Evolutionary conservation across 2,888 invertebrate genomes (phyloP).

Genomic region (Flabesymbios commensalis): DNA sequence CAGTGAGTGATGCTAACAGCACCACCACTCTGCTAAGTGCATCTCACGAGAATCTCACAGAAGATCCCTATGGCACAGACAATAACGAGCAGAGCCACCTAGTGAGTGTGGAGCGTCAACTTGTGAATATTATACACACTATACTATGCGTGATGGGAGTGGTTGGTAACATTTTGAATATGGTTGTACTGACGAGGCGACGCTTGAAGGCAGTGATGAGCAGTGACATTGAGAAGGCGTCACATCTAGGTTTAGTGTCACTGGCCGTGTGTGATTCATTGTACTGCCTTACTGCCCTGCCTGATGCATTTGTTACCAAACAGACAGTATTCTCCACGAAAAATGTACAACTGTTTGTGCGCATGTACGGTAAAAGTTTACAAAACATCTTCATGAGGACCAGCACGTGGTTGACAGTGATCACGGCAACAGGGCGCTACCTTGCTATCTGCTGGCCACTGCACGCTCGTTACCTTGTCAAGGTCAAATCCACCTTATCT

Average conservation of each 20-base stretch:
- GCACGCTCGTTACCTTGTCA: conserved; percentile 52
- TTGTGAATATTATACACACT: too few species aligned
- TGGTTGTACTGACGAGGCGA: conserved; percentile 52
- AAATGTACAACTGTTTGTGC: conserved; percentile 22
- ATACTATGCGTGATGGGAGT: conserved; percentile 53
- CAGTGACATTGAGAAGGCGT: conserved; percentile 55
- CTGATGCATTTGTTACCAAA: conserved; percentile 43
- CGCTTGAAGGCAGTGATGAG: conserved; percentile 48
- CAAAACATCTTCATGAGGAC: conserved; percentile 56
- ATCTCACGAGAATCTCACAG: too few species aligned
- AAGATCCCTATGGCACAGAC: too few species aligned
- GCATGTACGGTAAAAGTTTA: conserved; percentile 43
- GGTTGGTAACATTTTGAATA: conserved; percentile 51
- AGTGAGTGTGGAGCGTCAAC: too few species aligned
- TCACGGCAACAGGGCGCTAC: conserved; percentile 58
- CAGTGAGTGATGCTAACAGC: too few species aligned
- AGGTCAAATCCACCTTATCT: conserved; percentile 45
- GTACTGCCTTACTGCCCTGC: conserved; percentile 52
- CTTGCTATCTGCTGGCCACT: conserved; percentile 58
- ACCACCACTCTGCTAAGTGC: too few species aligned
- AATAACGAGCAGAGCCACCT: too few species aligned
- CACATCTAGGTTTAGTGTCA: conserved; percentile 55
- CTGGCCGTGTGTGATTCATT: conserved; percentile 56
- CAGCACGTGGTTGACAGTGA: conserved; percentile 57
- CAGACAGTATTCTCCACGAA: conserved; percentile 8